Evolutionary conservation across 2,113 vertebrate genomes (phyloP).

Genomic region (Chiloscyllium plagiosum): DNA sequence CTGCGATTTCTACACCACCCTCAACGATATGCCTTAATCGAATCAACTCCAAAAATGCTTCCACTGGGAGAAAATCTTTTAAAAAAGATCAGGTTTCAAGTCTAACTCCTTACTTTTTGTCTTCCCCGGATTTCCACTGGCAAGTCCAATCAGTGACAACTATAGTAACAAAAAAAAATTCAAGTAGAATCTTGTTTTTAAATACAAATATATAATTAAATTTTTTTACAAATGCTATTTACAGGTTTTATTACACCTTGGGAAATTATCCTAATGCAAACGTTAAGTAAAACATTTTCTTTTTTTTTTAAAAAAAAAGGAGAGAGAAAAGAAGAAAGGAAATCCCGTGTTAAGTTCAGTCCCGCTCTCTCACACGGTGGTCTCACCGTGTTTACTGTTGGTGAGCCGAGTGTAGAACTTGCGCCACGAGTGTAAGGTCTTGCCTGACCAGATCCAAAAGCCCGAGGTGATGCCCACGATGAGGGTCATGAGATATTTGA

Average conservation of each 20-base stretch:
- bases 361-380: conserved; percentile 67
- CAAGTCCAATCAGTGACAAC: background rate
- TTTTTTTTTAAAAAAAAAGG: conserved; percentile 45
- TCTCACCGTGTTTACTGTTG: conserved; percentile 85
- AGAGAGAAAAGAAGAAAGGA: background rate
- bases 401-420: conserved; percentile 91
- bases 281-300: conserved; percentile 53
- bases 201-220: conserved; percentile 83
- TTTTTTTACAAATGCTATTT: conserved; percentile 80
- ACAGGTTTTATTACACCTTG: conserved; percentile 73
- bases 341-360: conserved; percentile 13
- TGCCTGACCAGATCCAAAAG: conserved; percentile 99
- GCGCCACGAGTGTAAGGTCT: conserved; percentile 94
- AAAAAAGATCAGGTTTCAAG: background rate
- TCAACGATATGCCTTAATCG: background rate
- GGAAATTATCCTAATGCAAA: conserved; percentile 41
- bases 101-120: background rate
- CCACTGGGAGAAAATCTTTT: background rate
- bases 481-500: conserved; percentile 98
- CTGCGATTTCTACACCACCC: conserved; percentile 1
- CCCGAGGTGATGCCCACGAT: conserved; percentile 97
- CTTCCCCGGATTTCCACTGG: background rate
- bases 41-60: background rate
- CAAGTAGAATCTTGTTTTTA: conserved; percentile 51
- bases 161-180: background rate